phyloP scores from a whole-genome alignment of 2,113 vertebrate species.

The Sigmodon hispidus region DNA sequence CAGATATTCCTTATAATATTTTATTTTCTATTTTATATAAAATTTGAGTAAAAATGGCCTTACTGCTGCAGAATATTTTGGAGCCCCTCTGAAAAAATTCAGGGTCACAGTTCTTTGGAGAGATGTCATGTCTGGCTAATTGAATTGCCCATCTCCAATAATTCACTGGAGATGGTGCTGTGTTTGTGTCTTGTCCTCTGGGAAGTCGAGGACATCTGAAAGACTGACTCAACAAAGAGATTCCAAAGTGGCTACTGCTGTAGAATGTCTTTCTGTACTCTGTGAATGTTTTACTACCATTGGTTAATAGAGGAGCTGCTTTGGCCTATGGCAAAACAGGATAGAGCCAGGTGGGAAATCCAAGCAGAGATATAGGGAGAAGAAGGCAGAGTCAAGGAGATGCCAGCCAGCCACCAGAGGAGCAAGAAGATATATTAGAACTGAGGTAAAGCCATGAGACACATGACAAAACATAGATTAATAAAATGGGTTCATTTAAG shows the following conservation, averaged over 20 bases:
- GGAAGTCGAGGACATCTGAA: background rate
- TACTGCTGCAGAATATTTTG: background rate
- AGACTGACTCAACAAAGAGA: background rate
- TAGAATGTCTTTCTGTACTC: too few relatives aligned
- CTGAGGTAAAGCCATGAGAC: too few relatives aligned
- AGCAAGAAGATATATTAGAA: too few relatives aligned
- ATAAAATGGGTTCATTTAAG: too few relatives aligned
- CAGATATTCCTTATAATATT: background rate
- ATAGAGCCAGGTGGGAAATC: too few relatives aligned
- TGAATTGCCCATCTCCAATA: background rate
- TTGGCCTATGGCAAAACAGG: too few relatives aligned
- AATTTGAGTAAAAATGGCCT: background rate
- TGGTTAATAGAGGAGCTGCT: too few relatives aligned
- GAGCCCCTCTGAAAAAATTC: background rate
- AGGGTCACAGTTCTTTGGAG: background rate
- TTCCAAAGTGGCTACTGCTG: background rate
- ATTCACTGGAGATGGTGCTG: background rate
- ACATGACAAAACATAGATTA: too few relatives aligned
- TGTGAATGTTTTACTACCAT: too few relatives aligned
- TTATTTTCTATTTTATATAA: background rate
- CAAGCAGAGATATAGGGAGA: too few relatives aligned
- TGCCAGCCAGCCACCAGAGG: too few relatives aligned
- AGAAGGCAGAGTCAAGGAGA: too few relatives aligned
- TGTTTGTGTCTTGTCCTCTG: background rate
- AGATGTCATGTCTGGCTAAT: background rate